Base-by-base conservation (phyloP, 2,113 vertebrate species). In the Procavia capensis region DNA sequence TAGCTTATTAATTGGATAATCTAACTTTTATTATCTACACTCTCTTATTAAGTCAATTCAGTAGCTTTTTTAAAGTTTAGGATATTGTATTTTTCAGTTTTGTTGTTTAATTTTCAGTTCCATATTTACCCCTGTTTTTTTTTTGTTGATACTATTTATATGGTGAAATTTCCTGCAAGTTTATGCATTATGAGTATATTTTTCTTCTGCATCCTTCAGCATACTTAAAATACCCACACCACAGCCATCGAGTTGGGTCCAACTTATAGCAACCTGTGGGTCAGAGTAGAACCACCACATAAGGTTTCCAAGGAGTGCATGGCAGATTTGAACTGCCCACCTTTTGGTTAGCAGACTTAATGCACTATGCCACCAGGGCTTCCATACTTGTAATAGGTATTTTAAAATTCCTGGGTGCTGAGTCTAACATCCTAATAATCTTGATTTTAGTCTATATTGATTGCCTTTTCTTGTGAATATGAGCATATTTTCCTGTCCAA, bases 401-500 rank as follows among this genome's bases (percentile, higher is more conserved):
- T 83, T 92, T 76, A 47, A 92, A 66, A 76, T 34, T 22, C 6
- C 82, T 76, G 31, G 88, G 24, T 75, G 45, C 59, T 70, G 76
- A 75, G 34, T 74, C 13, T 66, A 91, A 74, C 29, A 88, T 41
- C 47, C 70, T 13, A 6, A 1, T 83, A 68, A 70, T 79, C 22
- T 84, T 87, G 54, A 66, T 2, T 64, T 81, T 87, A 6, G 13
- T 57, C 47, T 75, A 31, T 45, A 45, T 95, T 57, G 57, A 82
- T 75, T 90, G 50, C 25, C 54, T 91, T 36, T 82, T 91, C 66
- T 76, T 76, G 36, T 87, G 19, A 59, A 87, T 82, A 91, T 59
- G 57, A 31, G 19, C 54, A 75, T 27, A 3, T 45, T 79, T 80
- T 39, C 59, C 39, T 72, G 50, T 85, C 22, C 17, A n/a, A 6